Conservation (phyloP, 2,113 vertebrate genomes). For the Tragelaphus imberbis region DNA sequence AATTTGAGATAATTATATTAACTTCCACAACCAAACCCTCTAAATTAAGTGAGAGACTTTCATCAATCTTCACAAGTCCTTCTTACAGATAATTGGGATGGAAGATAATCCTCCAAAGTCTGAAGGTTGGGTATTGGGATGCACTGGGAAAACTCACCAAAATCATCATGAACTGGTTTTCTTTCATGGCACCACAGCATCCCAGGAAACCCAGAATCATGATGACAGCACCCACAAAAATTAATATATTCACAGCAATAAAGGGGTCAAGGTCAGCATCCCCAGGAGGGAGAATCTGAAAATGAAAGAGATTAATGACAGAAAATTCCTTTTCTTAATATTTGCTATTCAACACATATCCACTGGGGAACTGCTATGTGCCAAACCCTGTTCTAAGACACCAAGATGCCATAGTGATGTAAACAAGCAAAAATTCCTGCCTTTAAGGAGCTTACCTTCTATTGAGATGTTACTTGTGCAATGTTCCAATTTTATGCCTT, state of each 20-base stretch:
- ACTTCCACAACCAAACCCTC: background rate
- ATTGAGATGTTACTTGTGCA: background rate
- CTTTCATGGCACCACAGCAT: conserved; percentile 87
- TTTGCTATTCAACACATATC: background rate
- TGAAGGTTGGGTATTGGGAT: background rate
- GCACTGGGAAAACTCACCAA: conserved; percentile 79
- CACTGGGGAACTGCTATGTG: background rate
- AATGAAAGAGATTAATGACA: background rate
- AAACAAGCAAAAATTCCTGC: background rate
- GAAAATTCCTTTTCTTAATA: background rate
- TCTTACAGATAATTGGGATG: background rate
- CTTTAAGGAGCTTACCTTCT: background rate
- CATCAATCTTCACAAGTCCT: background rate
- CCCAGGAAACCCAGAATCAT: conserved; percentile 92
- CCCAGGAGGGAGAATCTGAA: background rate
- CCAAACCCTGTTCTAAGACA: background rate
- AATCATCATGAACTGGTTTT: conserved; percentile 89
- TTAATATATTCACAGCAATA: conserved; percentile 71
- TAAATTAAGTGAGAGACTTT: background rate
- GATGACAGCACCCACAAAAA: conserved; percentile 82
- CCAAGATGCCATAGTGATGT: background rate
- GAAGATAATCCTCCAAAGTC: background rate
- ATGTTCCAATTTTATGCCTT: background rate
- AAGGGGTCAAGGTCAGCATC: accelerated
- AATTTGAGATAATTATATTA: background rate